phyloP scores from a whole-genome alignment of 2,888 invertebrate genomes.

The Trisateles emortualis region DNA sequence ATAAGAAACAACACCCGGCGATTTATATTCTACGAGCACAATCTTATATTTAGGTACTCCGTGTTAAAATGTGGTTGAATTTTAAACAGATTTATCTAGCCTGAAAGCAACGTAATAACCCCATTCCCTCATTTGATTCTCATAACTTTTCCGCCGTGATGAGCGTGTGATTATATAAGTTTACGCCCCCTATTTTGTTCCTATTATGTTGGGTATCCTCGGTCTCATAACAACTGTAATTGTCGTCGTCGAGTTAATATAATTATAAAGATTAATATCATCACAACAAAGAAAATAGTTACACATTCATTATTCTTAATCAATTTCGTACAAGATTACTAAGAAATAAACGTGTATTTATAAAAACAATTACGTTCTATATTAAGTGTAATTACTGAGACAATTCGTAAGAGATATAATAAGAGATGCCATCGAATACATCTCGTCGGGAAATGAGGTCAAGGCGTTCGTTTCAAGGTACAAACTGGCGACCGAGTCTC shows the following conservation, averaged over 20 bases:
- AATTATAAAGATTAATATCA: conserved; percentile 1
- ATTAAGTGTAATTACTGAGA: conserved; percentile 66
- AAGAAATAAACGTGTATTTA: conserved; percentile 45
- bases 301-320: conserved; percentile 22
- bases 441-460: conserved; percentile 64
- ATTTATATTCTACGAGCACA: conserved; percentile 7
- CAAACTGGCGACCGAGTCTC: conserved; percentile 34
- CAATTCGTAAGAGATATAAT: conserved; percentile 65
- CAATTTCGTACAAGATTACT: conserved; percentile 13
- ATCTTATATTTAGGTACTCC: neutral
- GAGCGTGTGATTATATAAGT: conserved; percentile 24
- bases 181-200: conserved; percentile 24
- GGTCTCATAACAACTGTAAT: conserved; percentile 26
- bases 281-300: neutral
- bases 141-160: conserved; percentile 29
- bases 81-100: conserved; percentile 11
- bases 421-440: conserved; percentile 66
- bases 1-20: conserved; percentile 7
- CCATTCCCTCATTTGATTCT: conserved; percentile 23
- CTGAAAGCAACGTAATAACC: conserved; percentile 22
- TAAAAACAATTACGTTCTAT: conserved; percentile 62
- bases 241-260: conserved; percentile 16
- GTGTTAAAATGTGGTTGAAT: conserved; percentile 2
- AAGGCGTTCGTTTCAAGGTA: conserved; percentile 52
- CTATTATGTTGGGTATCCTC: conserved; percentile 7